Conservation (phyloP, 2,113 vertebrate genomes). For the Prinia subflava region DNA sequence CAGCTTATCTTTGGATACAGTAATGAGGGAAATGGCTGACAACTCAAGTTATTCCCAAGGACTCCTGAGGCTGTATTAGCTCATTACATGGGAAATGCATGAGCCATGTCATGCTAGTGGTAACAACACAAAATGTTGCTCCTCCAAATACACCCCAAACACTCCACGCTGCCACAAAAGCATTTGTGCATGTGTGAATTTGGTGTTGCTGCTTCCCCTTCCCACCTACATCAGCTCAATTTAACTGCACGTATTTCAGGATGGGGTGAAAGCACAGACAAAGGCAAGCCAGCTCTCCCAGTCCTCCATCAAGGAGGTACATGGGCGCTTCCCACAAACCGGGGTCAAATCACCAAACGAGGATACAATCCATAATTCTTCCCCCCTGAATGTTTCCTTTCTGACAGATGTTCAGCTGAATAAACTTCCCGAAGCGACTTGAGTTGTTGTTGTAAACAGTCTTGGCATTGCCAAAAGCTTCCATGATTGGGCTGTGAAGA, state of each 20-base stretch:
- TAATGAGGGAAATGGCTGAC: neutral
- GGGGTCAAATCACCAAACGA: slow-evolving; percentile 19
- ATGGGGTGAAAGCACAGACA: neutral
- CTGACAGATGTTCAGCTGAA: slow-evolving; percentile 93
- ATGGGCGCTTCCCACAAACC: rapidly evolving
- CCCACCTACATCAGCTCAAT: neutral
- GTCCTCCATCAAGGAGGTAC: neutral
- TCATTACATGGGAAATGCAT: rapidly evolving
- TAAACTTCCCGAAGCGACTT: slow-evolving; percentile 96
- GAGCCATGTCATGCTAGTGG: rapidly evolving
- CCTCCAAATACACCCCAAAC: neutral
- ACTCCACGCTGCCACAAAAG: rapidly evolving
- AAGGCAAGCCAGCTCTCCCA: neutral
- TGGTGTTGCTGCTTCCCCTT: neutral
- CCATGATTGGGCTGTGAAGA: slow-evolving; percentile 91
- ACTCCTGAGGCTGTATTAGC: neutral
- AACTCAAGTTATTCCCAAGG: neutral
- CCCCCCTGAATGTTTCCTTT: slow-evolving; percentile 98
- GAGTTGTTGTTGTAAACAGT: slow-evolving; percentile 99
- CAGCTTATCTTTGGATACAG: neutral
- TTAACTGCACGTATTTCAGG: neutral
- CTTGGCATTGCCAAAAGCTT: slow-evolving; percentile 96
- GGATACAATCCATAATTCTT: slow-evolving; percentile 98
- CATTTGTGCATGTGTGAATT: rapidly evolving
- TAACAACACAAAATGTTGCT: neutral